These are phyloP conservation scores for Sebastes trivittatus DNA, from an alignment of 2,797 vertebrate genomes.

Conservation along the genomic window DNA sequence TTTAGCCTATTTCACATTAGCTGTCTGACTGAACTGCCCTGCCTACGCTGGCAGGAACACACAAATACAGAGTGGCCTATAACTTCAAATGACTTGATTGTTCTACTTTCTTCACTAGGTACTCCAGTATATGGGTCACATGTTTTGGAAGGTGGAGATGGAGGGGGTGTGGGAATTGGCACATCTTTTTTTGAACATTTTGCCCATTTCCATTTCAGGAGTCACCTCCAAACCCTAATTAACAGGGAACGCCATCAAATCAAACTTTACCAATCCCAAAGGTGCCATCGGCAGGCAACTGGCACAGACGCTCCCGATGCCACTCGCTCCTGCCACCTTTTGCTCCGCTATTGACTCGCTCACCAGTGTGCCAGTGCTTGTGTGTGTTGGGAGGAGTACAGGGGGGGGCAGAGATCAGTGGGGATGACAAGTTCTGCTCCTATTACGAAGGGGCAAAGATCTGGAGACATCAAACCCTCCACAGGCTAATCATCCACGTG, in stretches of 20 bases:
- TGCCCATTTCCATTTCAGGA: slow-evolving; percentile 78
- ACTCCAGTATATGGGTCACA: slow-evolving; percentile 76
- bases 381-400: slow-evolving; percentile 2
- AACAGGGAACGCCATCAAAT: slow-evolving; percentile 81
- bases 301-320: slow-evolving; percentile 67
- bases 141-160: slow-evolving; percentile 80
- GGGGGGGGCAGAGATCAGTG: slow-evolving; percentile 54
- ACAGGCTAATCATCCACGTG: slow-evolving; percentile 53
- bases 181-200: slow-evolving; percentile 77
- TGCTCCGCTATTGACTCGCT: slow-evolving; percentile 51
- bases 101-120: slow-evolving; percentile 76
- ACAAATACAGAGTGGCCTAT: slow-evolving; percentile 64
- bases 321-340: slow-evolving; percentile 60
- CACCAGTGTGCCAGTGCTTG: slow-evolving; percentile 15
- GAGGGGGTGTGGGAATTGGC: slow-evolving; percentile 75
- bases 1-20: slow-evolving; percentile 67
- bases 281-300: slow-evolving; percentile 73
- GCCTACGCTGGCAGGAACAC: slow-evolving; percentile 70
- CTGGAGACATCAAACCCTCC: slow-evolving; percentile 61
- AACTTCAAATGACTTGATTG: slow-evolving; percentile 80
- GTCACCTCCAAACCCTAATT: slow-evolving; percentile 84
- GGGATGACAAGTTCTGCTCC: slow-evolving; percentile 55
- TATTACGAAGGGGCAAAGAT: slow-evolving; percentile 58
- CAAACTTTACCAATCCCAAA: slow-evolving; percentile 79
- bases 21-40: slow-evolving; percentile 63